phyloP scores from a whole-genome alignment of 2,888 invertebrate genomes.

The Sycophila texana region DNA sequence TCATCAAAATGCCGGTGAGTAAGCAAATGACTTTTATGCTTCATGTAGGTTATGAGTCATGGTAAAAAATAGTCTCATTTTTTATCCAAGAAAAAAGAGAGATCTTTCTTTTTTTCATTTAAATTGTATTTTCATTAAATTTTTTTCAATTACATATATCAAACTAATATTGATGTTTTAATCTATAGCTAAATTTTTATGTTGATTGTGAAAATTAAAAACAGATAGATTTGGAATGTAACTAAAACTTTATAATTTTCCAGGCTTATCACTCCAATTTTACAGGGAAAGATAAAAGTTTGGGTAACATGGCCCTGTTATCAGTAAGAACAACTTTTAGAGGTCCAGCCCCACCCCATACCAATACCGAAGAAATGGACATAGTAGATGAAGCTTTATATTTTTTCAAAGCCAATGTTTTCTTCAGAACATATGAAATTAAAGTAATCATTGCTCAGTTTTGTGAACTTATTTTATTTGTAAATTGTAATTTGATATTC shows the following conservation, averaged over 20 bases:
- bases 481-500: constrained; percentile 26
- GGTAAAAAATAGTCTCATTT: neutral
- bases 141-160: too few relatives aligned
- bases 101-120: neutral
- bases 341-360: constrained; percentile 90
- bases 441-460: constrained; percentile 81
- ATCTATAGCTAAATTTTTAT: too few relatives aligned
- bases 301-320: constrained; percentile 95
- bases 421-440: constrained; percentile 98
- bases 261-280: constrained; percentile 98
- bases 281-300: constrained; percentile 81
- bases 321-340: constrained; percentile 93
- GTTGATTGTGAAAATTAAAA: neutral
- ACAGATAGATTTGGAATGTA: neutral
- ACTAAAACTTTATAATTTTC: constrained; percentile 56
- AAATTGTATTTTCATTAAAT: too few relatives aligned
- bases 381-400: constrained; percentile 98
- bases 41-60: constrained; percentile 51
- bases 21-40: neutral
- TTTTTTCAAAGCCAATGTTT: constrained; percentile 99
- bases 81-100: neutral
- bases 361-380: constrained; percentile 85
- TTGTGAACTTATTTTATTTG: constrained; percentile 7
- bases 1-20: constrained; percentile 54
- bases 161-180: too few relatives aligned